Evolutionary conservation across 2,113 vertebrate genomes (phyloP).

Genomic region (Meles meles): DNA sequence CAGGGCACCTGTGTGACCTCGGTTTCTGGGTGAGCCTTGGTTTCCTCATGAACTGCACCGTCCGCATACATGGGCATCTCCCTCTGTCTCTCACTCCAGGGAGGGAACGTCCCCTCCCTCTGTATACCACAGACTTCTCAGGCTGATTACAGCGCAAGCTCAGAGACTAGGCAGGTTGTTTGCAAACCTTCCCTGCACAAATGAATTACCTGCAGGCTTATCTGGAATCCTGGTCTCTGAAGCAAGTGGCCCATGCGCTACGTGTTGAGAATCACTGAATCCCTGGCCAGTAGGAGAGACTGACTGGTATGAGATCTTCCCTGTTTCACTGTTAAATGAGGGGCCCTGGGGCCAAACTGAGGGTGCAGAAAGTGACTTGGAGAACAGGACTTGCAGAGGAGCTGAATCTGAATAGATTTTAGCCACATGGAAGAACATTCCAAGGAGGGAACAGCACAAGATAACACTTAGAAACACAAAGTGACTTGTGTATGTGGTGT

Average conservation of each 20-base stretch:
- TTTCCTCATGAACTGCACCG: neutral
- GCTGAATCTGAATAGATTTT: neutral
- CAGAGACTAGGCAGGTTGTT: neutral
- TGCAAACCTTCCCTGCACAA: neutral
- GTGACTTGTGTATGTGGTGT: neutral
- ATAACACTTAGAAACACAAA: neutral
- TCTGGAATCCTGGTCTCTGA: neutral
- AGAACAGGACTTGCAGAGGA: neutral
- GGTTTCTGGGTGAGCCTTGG: neutral
- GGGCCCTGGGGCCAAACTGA: neutral
- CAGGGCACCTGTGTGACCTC: neutral
- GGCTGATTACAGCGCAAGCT: neutral
- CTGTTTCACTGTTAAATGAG: neutral
- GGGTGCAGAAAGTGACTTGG: neutral
- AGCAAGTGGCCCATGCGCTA: neutral
- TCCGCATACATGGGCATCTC: neutral
- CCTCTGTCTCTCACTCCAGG: rapidly evolving
- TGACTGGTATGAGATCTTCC: neutral
- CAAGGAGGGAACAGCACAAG: neutral
- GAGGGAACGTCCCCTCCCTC: neutral
- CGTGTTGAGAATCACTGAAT: neutral
- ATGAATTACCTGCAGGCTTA: neutral
- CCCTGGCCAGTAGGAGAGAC: neutral
- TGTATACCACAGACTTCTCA: neutral
- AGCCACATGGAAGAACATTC: neutral